Evolutionary conservation across 30 jellyfish, hydroid and myxozoan genomes (phyloP), one percentile per base, ranked within the genome.

Genomic region (Phacellophora camtschatica): DNA sequence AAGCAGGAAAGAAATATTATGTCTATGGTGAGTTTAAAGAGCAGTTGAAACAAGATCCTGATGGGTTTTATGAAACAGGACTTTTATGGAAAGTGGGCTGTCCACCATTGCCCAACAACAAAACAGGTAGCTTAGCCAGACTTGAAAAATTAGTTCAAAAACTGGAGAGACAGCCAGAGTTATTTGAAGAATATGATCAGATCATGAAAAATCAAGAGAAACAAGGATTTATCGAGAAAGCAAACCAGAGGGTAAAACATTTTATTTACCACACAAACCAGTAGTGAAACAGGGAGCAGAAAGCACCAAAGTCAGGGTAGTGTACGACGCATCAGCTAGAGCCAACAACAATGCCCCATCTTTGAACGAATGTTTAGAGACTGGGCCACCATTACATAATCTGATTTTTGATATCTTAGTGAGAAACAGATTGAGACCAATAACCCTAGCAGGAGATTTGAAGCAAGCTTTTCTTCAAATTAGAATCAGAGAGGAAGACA

Each of bases 211-310:
- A 83, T n/a, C 96, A 90, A 49, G 74, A 82, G 45, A 58, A 48
- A 42, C 84, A 83, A 18, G 97, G 96, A 71, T 74, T 90, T 9
- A 29, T 90, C 59, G 97, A 90, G 77, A 18, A 53, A 27, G 58
- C 51, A 35, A 3, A 5, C 49, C 46, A 30, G 12, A 18, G 27
- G 25, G 71, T 49, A 55, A 34, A 63, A 56, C 55, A 24, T 49
- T 34, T 41, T 74, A 84, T 70, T 23, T 84, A 30, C 88, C 88
- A 29, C 95, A 83, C 73, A 71, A 59, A 30, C 49, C 83, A 29
- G 88, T 70, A 8, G 63, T 41, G 24, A 29, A 75, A 36, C 54
- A 71, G 18, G 31, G 28, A 5, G 58, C 80, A 2, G 79, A 84
- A 45, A 72, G 62, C 19, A 74, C 90, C 31, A 84, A 84, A 30